A percentile compares a stretch with the other conserved stretches of the same genome.
These are phyloP conservation scores for Didymodactylos carnosus DNA, from an alignment of 2,888 invertebrate species.

Conservation along the genomic window DNA sequence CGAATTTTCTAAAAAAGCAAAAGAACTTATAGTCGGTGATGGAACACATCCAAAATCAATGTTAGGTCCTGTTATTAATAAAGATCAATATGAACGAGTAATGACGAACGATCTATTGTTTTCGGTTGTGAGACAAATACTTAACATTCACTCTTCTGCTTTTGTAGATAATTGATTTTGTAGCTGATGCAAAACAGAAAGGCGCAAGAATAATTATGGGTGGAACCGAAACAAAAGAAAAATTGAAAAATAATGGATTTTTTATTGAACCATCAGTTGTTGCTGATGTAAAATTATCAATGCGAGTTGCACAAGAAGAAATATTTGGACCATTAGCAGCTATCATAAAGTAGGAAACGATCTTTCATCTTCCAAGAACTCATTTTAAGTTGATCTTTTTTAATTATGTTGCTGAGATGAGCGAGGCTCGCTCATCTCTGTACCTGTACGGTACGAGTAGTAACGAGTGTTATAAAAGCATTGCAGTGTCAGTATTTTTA, in stretches of 20 bases:
- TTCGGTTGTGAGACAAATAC: not conserved
- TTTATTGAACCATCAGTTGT: conserved; percentile 72
- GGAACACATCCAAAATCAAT: conserved; percentile 52
- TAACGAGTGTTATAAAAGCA: no score
- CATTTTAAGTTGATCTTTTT: not conserved
- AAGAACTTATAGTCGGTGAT: conserved; percentile 55
- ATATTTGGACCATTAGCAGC: conserved; percentile 85
- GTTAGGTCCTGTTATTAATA: conserved; percentile 76
- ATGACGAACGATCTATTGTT: no score
- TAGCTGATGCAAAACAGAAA: conserved; percentile 62
- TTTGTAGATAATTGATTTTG: conserved; percentile 52
- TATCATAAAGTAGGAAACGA: conserved; percentile 45
- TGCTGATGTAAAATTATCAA: conserved; percentile 53
- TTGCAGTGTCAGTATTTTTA: no score
- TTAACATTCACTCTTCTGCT: no score
- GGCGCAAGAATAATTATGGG: conserved; percentile 49
- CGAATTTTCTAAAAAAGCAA: conserved; percentile 49
- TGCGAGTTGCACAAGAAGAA: conserved; percentile 65
- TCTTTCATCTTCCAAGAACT: no score
- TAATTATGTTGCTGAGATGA: not conserved
- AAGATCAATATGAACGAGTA: conserved; percentile 58
- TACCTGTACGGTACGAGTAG: not conserved
- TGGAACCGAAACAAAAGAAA: conserved; percentile 21
- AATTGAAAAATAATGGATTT: conserved; percentile 44
- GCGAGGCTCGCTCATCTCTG: not conserved